Evolutionary conservation across 2,888 invertebrate species (phyloP), one percentile per base, ranked within the genome.

Genomic region (Epistrophe grossulariae): DNA sequence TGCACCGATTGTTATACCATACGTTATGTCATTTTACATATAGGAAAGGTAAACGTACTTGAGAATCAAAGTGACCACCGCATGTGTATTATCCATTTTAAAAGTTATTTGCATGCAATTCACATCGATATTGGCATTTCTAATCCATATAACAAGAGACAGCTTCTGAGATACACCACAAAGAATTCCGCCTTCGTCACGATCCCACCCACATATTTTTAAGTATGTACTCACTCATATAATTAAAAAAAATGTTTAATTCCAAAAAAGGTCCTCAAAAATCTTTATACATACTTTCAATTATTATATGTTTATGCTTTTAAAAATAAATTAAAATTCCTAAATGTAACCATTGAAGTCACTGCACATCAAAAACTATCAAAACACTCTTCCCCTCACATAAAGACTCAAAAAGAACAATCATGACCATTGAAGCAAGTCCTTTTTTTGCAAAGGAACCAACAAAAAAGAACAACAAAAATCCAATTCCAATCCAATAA

Each of bases 281-380:
- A 73, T 59, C 45, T 50, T 10, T 48, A n/a, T 45, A 43, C 6
- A 11, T 35, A 43, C 38, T 28, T 35, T 55, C 57, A 64, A 24
- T 43, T 43, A 60, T n/a, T 31, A 55, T 48, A 11, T 11, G 13
- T 9, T 6, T 55, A 62, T 59, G 40, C 11, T 10, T 10, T n/a
- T 59, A 59, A 43, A 71, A 64, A 43, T 57, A 76, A 68, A 59
- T 52, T 19, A 40, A 50, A 24, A 60, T 71, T 19, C 71, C 11
- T 79, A 64, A 55, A 79, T 74, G 74, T 52, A 50, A 57, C 68
- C 43, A 82, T 82, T 74, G 74, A 79, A 87, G 87, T 83, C 87
- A 87, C 10, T 87, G 79, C 83, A 83, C 83, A 87, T 87, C 87
- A 83, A 83, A 74, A 87, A 59, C 83, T 60, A 87, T 87, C 87